Percentiles rank a stretch among this genome's conserved stretches.
Evolutionary conservation across 2,113 vertebrate genomes (phyloP).

Genomic region (Donacobius atricapilla): DNA sequence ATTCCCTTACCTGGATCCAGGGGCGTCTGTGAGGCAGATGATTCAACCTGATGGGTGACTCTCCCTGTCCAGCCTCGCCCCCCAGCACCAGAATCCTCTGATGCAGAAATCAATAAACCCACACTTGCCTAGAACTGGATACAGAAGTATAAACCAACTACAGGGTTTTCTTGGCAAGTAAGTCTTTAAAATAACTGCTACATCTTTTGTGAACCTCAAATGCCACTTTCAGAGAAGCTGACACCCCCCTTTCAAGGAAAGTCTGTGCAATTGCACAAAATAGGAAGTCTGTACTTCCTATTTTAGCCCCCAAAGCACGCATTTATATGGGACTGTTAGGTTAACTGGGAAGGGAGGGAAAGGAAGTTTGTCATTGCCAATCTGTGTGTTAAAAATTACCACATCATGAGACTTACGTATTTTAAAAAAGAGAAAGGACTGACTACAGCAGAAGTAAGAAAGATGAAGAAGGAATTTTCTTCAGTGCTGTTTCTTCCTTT

Average conservation of each 20-base stretch:
- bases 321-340: neutral
- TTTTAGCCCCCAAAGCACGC: neutral
- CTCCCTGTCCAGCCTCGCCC: neutral
- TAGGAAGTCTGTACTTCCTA: conserved; percentile 40
- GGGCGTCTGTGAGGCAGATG: neutral
- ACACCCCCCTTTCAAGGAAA: neutral
- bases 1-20: conserved; percentile 24
- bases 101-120: neutral
- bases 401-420: neutral
- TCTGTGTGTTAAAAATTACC: neutral
- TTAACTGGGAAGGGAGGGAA: neutral
- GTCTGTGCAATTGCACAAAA: neutral
- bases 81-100: neutral
- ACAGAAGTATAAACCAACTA: neutral
- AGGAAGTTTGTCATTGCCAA: neutral
- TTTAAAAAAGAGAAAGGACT: neutral
- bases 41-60: neutral
- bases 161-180: neutral
- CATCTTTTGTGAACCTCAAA: neutral
- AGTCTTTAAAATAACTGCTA: neutral
- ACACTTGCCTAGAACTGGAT: neutral
- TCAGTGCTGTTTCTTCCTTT: neutral
- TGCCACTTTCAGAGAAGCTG: neutral
- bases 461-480: neutral
- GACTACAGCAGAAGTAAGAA: neutral